phyloP scores from a whole-genome alignment of 2,113 vertebrate genomes.

The Enhydra lutris region DNA sequence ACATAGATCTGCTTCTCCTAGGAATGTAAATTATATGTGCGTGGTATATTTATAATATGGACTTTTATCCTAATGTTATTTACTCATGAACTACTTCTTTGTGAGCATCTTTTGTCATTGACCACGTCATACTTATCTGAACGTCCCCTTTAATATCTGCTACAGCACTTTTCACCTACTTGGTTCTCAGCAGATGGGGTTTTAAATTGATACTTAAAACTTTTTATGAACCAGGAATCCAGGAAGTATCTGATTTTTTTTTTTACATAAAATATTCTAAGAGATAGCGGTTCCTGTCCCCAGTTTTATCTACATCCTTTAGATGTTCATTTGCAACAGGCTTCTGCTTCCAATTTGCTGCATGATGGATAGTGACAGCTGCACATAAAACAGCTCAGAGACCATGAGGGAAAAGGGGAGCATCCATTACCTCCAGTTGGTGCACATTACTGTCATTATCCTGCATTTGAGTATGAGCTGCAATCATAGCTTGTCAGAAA shows the following conservation, averaged over 20 bases:
- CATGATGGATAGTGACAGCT: not conserved
- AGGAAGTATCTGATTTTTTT: not conserved
- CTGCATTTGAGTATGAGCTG: not conserved
- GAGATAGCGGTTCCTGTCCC: not conserved
- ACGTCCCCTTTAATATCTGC: not conserved
- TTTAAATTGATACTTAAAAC: not conserved
- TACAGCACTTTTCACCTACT: not conserved
- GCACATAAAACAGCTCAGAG: not conserved
- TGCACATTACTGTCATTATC: not conserved
- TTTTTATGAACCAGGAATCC: not conserved
- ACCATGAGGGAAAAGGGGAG: not conserved
- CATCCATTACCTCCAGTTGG: not conserved
- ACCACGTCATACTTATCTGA: not conserved
- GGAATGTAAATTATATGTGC: not conserved
- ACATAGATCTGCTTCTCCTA: not conserved
- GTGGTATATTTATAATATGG: too few species aligned
- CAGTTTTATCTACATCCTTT: not conserved
- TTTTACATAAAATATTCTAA: not conserved
- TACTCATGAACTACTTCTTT: not conserved
- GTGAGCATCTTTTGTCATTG: not conserved
- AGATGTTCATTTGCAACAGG: not conserved
- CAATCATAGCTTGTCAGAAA: constrained; percentile 21
- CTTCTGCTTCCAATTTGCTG: not conserved
- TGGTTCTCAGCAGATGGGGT: not conserved
- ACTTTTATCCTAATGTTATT: not conserved